These are phyloP conservation scores for Bedellia somnulentella DNA, from an alignment of 2,888 invertebrate species.

Conservation along the genomic window DNA sequence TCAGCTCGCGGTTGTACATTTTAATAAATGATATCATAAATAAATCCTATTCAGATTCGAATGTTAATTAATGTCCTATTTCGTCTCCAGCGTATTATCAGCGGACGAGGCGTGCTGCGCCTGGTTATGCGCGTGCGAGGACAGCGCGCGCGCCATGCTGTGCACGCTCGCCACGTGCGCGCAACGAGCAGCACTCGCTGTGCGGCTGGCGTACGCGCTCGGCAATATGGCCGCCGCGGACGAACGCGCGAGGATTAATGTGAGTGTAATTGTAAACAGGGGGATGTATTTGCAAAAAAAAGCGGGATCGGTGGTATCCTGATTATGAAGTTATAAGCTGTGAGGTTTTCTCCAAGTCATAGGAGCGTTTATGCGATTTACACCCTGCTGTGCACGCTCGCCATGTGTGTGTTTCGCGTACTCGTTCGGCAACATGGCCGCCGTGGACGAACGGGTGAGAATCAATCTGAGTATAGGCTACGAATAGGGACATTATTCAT, in stretches of 20 bases:
- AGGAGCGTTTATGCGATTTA: too few species aligned
- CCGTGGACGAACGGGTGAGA: conserved; percentile 72
- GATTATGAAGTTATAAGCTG: too few species aligned
- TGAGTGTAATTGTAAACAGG: conserved; percentile 14
- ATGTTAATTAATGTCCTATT: too few species aligned
- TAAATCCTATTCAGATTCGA: too few species aligned
- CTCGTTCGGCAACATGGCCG: conserved; percentile 83
- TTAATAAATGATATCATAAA: too few species aligned
- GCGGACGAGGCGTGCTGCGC: conserved; percentile 74
- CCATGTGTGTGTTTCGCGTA: conserved; percentile 76
- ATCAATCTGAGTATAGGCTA: conserved; percentile 36
- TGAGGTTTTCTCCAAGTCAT: too few species aligned
- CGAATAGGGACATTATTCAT: not conserved
- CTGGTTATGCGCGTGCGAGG: conserved; percentile 60
- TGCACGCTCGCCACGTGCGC: conserved; percentile 68
- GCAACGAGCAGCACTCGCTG: conserved; percentile 70
- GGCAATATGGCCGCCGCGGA: conserved; percentile 84
- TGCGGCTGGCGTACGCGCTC: conserved; percentile 78
- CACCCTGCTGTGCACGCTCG: conserved; percentile 65
- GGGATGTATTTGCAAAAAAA: too few species aligned
- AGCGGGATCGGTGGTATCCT: too few species aligned
- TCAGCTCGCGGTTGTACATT: too few species aligned
- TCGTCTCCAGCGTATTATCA: conserved; percentile 68
- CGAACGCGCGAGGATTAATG: conserved; percentile 65
- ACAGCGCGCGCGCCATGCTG: conserved; percentile 60